These are phyloP conservation scores for Drosophila lowei DNA, from an alignment of 1,140 invertebrate genomes.

Conservation along the genomic window DNA sequence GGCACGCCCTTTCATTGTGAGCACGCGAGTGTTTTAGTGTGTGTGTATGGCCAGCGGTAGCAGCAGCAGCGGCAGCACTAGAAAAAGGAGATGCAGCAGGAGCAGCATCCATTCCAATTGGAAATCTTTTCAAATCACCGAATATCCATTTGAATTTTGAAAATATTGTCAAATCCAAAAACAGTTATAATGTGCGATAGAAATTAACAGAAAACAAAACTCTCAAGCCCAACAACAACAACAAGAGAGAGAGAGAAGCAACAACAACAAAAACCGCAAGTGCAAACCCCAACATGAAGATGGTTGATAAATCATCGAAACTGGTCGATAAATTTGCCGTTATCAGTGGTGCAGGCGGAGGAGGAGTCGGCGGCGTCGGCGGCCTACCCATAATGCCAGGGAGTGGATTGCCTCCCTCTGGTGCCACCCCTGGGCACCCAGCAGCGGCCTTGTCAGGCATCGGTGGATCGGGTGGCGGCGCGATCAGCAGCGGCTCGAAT, in stretches of 20 bases:
- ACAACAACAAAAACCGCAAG: slow-evolving; percentile 38
- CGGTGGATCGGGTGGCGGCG: slow-evolving; percentile 27
- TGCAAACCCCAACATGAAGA: slow-evolving; percentile 67
- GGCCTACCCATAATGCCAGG: slow-evolving; percentile 27
- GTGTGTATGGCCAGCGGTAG: slow-evolving; percentile 9
- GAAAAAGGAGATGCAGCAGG: too few species aligned
- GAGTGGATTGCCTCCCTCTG: slow-evolving; percentile 1
- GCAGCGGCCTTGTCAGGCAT: slow-evolving; percentile 32
- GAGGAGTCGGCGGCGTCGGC: slow-evolving; percentile 15
- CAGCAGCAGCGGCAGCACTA: too few species aligned
- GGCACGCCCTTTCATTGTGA: slow-evolving; percentile 50
- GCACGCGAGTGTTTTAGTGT: slow-evolving; percentile 10
- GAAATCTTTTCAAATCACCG: slow-evolving; percentile 11
- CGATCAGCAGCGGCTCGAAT: slow-evolving; percentile 39
- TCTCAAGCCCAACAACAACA: slow-evolving; percentile 21
- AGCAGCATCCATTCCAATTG: background rate
- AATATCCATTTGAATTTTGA: slow-evolving; percentile 10
- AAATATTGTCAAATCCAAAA: slow-evolving; percentile 16
- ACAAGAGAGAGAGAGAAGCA: slow-evolving; percentile 18
- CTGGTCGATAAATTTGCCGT: slow-evolving; percentile 79
- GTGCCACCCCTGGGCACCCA: slow-evolving; percentile 13
- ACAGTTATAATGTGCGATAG: slow-evolving; percentile 47
- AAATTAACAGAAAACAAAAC: slow-evolving; percentile 45
- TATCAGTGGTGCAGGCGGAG: slow-evolving; percentile 48
- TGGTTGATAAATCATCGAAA: slow-evolving; percentile 82